Conservation (phyloP, 1,140 invertebrate genomes). For the Caenorhabditis tropicalis region DNA sequence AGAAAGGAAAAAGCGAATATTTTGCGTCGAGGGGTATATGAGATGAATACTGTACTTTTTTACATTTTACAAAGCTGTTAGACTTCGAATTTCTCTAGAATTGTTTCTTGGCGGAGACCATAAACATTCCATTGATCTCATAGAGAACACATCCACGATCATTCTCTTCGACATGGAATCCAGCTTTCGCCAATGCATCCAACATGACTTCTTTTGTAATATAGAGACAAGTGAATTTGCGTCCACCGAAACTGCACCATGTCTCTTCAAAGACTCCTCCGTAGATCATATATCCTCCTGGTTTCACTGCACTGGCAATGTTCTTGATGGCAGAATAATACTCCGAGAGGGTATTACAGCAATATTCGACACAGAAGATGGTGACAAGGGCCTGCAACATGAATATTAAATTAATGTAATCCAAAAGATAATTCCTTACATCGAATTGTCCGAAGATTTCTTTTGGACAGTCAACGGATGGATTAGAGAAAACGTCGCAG, state of each 20-base stretch:
- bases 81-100: background rate
- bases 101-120: conserved; percentile 60
- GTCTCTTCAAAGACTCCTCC: conserved; percentile 69
- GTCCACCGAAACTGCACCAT: conserved; percentile 68
- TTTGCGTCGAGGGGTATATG: background rate
- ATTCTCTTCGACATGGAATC: conserved; percentile 55
- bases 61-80: background rate
- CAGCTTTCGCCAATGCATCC: conserved; percentile 60
- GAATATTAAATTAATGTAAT: background rate
- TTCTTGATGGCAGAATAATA: conserved; percentile 62
- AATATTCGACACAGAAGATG: conserved; percentile 71
- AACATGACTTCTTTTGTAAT: conserved; percentile 67
- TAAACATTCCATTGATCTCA: conserved; percentile 68
- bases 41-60: conserved; percentile 14
- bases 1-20: background rate
- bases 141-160: conserved; percentile 51
- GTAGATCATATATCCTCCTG: conserved; percentile 65
- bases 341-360: conserved; percentile 65
- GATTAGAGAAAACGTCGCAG: conserved; percentile 61
- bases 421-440: conserved; percentile 39
- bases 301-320: conserved; percentile 49
- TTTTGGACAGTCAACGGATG: conserved; percentile 56
- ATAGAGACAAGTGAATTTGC: conserved; percentile 68
- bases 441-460: conserved; percentile 57
- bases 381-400: conserved; percentile 61